These are phyloP conservation scores for Agapornis roseicollis DNA, from an alignment of 2,113 vertebrate species.

Conservation along the genomic window DNA sequence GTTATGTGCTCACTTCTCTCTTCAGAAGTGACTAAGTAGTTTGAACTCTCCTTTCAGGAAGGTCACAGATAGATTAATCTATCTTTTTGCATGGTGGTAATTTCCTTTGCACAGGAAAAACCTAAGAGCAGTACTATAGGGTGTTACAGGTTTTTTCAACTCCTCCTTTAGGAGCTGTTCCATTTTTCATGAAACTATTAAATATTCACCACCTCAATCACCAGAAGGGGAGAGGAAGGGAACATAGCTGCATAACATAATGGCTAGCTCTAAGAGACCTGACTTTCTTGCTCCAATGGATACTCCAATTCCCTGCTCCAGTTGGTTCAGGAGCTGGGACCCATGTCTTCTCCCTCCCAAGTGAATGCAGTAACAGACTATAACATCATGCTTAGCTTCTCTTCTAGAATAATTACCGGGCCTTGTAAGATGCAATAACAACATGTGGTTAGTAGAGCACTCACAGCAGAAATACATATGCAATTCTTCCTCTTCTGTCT, in stretches of 20 bases:
- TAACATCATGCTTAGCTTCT: not conserved
- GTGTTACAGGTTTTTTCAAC: not conserved
- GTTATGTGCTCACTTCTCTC: not conserved
- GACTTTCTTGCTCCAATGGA: conserved; percentile 27
- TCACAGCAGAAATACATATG: not conserved
- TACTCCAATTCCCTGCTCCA: conserved; percentile 55
- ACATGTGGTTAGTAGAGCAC: not conserved
- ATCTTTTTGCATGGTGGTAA: not conserved
- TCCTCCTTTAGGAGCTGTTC: not conserved
- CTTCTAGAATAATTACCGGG: not conserved
- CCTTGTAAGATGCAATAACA: not conserved
- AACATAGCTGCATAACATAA: not conserved
- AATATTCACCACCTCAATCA: conserved; percentile 21
- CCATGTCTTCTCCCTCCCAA: not conserved
- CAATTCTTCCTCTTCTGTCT: not conserved
- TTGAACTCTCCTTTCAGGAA: not conserved
- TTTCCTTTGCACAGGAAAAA: not conserved
- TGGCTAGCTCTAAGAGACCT: not conserved
- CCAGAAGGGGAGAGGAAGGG: not conserved
- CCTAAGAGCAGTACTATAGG: not conserved
- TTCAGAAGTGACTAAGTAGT: not conserved
- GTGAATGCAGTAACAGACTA: not conserved
- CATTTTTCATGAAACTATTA: conserved; percentile 40
- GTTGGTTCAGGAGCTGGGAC: not conserved
- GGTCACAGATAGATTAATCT: not conserved